Conservation (phyloP, 2,888 invertebrate genomes). For the Crocallis elinguaria region DNA sequence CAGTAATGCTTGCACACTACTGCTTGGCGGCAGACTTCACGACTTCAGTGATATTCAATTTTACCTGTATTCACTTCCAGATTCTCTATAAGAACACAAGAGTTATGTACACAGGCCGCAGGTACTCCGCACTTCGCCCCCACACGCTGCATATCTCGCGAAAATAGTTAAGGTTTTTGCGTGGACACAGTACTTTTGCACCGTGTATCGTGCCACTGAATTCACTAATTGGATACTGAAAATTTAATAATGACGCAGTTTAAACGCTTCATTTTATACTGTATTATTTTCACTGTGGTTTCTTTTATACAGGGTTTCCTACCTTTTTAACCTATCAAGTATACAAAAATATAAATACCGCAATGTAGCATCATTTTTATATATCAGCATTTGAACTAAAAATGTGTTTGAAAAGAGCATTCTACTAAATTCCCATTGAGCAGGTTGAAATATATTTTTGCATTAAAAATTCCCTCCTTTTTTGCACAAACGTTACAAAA, state of each 20-base stretch:
- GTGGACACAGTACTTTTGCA: conserved; percentile 29
- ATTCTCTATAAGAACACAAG: background rate
- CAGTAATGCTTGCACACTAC: too few species aligned
- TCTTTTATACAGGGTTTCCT: too few species aligned
- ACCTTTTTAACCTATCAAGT: too few species aligned
- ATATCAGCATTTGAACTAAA: too few species aligned
- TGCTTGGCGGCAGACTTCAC: background rate
- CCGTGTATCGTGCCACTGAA: conserved; percentile 5
- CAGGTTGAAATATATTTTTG: too few species aligned
- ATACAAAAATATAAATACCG: too few species aligned
- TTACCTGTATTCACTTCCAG: background rate
- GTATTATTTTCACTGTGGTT: background rate
- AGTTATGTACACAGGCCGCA: conserved; percentile 35
- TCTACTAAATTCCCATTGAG: too few species aligned
- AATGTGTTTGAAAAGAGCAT: too few species aligned
- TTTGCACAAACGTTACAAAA: background rate
- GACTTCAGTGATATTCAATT: background rate
- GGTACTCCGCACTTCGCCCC: conserved; percentile 48
- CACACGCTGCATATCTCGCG: conserved; percentile 50
- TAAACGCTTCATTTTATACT: background rate
- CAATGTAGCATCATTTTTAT: too few species aligned
- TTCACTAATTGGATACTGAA: conserved; percentile 21
- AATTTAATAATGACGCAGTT: background rate
- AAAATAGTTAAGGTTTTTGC: conserved; percentile 53
- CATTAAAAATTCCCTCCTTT: too few species aligned